Percentiles rank a stretch among this genome's conserved stretches.
Evolutionary conservation across 2,113 vertebrate genomes (phyloP).

Genomic region (Daphoenositta chrysoptera): DNA sequence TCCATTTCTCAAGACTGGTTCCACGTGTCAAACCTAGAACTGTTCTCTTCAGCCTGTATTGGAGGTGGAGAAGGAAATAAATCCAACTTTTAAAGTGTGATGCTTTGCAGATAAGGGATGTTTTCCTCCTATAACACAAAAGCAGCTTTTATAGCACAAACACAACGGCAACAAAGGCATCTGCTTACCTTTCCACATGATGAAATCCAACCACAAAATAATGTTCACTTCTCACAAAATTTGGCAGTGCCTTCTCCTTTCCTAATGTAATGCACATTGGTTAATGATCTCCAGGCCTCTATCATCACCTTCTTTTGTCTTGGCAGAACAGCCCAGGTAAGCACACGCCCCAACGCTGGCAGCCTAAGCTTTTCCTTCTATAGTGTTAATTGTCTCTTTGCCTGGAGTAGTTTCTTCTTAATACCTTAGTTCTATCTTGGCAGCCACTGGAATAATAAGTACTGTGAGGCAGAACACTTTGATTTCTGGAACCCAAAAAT

Average conservation of each 20-base stretch:
- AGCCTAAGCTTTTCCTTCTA: slow-evolving; percentile 4
- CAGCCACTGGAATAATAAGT: background rate
- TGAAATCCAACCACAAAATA: background rate
- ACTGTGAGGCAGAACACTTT: background rate
- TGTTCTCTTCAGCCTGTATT: background rate
- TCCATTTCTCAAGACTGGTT: background rate
- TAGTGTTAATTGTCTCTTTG: background rate
- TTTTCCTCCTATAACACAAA: background rate
- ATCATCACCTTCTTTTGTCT: background rate
- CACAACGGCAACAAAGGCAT: background rate
- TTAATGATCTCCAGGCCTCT: background rate
- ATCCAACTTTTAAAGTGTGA: background rate
- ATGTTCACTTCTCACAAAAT: background rate
- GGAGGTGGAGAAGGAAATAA: background rate
- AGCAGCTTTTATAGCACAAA: background rate
- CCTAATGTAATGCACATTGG: background rate
- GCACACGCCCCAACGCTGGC: background rate
- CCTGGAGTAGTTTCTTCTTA: background rate
- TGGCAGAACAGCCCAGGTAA: slow-evolving; percentile 7
- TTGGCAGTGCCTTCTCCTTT: background rate
- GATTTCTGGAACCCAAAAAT: background rate
- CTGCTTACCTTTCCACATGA: background rate
- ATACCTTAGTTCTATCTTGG: background rate
- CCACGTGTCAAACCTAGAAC: background rate
- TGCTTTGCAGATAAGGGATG: background rate